Conservation (phyloP, 2,113 vertebrate species). For the Oenanthe melanoleuca region DNA sequence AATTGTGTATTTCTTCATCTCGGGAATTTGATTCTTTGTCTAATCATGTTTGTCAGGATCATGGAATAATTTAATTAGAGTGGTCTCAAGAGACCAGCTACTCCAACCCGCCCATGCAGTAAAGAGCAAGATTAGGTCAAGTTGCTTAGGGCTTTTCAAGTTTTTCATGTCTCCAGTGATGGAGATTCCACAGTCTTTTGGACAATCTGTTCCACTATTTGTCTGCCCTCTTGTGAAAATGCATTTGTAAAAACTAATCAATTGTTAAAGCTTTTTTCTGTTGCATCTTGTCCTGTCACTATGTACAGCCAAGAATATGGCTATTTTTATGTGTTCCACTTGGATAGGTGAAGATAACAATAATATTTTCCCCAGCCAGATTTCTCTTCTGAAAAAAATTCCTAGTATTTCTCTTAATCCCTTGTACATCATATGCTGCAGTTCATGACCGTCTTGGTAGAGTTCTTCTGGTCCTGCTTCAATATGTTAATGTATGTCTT, state of each 20-base stretch:
- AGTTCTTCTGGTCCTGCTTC: background rate
- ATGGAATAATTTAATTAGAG: background rate
- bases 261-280: background rate
- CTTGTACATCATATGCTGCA: background rate
- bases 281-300: background rate
- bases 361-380: background rate
- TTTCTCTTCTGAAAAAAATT: background rate
- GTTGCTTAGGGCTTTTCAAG: background rate
- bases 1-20: background rate
- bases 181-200: background rate
- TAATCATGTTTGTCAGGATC: background rate
- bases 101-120: background rate
- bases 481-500: background rate
- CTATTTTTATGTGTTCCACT: background rate
- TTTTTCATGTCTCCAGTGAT: background rate
- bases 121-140: background rate
- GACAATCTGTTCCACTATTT: background rate
- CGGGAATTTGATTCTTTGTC: background rate
- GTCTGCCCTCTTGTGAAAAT: background rate
- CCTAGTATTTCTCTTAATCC: background rate
- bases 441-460: background rate
- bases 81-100: background rate
- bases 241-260: background rate
- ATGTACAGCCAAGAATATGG: background rate
- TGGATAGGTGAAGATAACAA: background rate